phyloP scores from a whole-genome alignment of 2,797 vertebrate genomes.

The Brotula barbata region DNA sequence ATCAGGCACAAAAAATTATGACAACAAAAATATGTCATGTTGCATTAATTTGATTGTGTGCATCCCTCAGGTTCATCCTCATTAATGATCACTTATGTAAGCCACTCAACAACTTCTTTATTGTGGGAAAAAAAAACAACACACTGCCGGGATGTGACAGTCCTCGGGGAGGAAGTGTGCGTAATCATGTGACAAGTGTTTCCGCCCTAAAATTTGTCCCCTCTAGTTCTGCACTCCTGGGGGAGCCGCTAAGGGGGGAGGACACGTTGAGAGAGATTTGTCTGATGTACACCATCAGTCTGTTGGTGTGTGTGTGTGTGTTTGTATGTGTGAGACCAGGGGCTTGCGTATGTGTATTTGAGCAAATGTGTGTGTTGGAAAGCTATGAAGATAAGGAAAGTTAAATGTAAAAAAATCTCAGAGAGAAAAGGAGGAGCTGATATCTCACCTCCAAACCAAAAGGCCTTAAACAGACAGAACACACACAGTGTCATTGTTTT shows the following conservation, averaged over 20 bases:
- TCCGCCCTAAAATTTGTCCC: constrained; percentile 51
- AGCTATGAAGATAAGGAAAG: not conserved
- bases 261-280: constrained; percentile 67
- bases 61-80: constrained; percentile 54
- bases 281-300: constrained; percentile 54
- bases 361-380: not conserved
- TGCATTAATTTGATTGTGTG: constrained; percentile 60
- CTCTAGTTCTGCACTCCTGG: constrained; percentile 33
- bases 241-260: constrained; percentile 26
- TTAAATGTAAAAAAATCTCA: constrained; percentile 30
- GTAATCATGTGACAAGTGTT: constrained; percentile 55
- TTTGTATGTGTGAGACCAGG: constrained; percentile 28
- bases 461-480: not conserved
- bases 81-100: constrained; percentile 70
- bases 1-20: constrained; percentile 64
- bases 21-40: constrained; percentile 73
- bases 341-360: too few species aligned
- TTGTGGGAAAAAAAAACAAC: constrained; percentile 39
- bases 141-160: constrained; percentile 52
- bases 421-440: not conserved
- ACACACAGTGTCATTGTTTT: too few species aligned
- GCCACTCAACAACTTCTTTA: constrained; percentile 57
- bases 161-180: constrained; percentile 56
- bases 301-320: constrained; percentile 14
- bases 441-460: not conserved